Percentiles rank a stretch among this genome's conserved stretches.
Conservation (phyloP, 2,888 invertebrate species). For the Caenorhabditis virilis region DNA sequence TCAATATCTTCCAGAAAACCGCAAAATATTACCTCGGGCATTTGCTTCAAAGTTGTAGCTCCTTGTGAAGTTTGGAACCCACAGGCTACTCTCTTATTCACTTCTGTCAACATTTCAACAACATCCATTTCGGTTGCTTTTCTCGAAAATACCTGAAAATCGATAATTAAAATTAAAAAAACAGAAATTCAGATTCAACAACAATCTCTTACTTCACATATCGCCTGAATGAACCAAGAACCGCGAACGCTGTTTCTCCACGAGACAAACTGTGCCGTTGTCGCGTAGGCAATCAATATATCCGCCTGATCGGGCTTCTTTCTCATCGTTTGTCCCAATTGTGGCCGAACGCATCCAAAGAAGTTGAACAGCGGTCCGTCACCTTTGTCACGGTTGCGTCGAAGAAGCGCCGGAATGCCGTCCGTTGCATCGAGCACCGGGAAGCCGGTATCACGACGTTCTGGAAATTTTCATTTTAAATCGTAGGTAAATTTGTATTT, state of each 20-base stretch:
- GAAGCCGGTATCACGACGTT: conserved; percentile 32
- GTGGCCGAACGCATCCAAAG: conserved; percentile 32
- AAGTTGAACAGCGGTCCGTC: conserved; percentile 32
- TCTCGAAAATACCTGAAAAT: conserved; percentile 36
- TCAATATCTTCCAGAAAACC: neutral
- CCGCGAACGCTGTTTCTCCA: conserved; percentile 67
- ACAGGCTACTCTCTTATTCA: conserved; percentile 39
- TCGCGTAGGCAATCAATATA: conserved; percentile 67
- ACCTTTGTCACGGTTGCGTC: conserved; percentile 13
- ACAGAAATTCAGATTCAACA: neutral
- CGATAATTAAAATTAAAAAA: too few species aligned
- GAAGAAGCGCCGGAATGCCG: conserved; percentile 12
- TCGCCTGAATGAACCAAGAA: conserved; percentile 68
- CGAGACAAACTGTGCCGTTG: conserved; percentile 65
- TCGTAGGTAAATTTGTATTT: too few species aligned
- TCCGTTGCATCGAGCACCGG: conserved; percentile 18
- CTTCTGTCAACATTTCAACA: conserved; percentile 52
- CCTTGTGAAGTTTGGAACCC: conserved; percentile 34
- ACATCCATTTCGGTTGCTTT: conserved; percentile 53
- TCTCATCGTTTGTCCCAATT: conserved; percentile 17
- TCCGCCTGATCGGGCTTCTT: conserved; percentile 63
- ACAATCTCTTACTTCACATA: conserved; percentile 57
- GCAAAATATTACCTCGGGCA: conserved; percentile 20
- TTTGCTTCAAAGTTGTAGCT: conserved; percentile 22
- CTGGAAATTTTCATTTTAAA: conserved; percentile 8